These are phyloP conservation scores for Coturnix japonica DNA, from an alignment of 2,113 vertebrate genomes.

Conservation along the genomic window DNA sequence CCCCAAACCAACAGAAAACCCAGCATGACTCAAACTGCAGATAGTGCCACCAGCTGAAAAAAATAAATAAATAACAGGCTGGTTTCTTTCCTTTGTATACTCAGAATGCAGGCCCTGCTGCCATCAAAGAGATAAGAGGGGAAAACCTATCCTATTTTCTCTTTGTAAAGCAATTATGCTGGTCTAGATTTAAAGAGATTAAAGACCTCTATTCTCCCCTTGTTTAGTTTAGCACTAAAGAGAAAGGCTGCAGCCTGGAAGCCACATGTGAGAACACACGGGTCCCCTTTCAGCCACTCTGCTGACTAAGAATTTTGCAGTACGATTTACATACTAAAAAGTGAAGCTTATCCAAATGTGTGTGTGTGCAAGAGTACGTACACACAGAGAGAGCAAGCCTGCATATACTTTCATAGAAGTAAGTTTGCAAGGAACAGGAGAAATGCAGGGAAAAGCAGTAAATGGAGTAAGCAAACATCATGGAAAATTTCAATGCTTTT, in stretches of 20 bases:
- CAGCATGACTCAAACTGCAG: constrained; percentile 36
- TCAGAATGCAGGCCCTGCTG: neutral
- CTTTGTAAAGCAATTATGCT: constrained; percentile 30
- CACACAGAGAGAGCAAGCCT: neutral
- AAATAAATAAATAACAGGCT: neutral
- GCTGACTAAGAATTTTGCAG: neutral
- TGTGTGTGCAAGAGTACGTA: too few species aligned
- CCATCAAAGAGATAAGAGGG: constrained; percentile 2
- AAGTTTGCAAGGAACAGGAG: neutral
- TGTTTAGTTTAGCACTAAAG: neutral
- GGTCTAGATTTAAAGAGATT: constrained; percentile 42
- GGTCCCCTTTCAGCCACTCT: neutral
- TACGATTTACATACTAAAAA: neutral
- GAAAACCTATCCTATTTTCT: constrained; percentile 25
- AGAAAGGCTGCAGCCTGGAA: constrained; percentile 25
- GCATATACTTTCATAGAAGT: neutral
- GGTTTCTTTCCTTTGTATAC: constrained; percentile 28
- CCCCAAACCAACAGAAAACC: too few species aligned
- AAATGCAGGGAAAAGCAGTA: neutral
- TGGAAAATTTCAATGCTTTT: neutral
- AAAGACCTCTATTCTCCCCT: neutral
- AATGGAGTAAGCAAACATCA: neutral
- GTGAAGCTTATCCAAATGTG: neutral
- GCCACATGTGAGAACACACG: neutral
- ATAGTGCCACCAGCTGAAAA: neutral